phyloP scores from a whole-genome alignment of 2,113 vertebrate species.

The Puma concolor region DNA sequence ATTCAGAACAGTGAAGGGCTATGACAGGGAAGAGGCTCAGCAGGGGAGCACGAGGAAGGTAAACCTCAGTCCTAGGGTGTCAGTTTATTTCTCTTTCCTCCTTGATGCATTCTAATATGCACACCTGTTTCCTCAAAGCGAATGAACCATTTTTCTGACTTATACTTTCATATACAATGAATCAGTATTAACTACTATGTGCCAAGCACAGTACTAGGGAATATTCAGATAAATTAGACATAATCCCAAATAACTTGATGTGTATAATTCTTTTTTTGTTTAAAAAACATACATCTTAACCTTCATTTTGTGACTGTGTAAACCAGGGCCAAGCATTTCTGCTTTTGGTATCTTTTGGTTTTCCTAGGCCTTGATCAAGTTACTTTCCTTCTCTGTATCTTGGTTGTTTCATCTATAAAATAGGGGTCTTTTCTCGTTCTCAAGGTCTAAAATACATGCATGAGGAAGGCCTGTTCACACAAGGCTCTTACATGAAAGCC shows the following conservation, averaged over 20 bases:
- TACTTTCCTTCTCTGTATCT: slow-evolving; percentile 5
- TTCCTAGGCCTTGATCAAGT: slow-evolving; percentile 11
- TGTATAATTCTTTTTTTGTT: neutral
- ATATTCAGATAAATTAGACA: slow-evolving; percentile 19
- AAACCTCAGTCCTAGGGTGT: neutral
- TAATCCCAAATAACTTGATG: slow-evolving; percentile 40
- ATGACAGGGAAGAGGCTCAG: neutral
- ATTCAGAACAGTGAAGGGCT: neutral
- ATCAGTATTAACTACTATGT: neutral
- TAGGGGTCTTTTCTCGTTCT: slow-evolving; percentile 33
- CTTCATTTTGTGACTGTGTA: slow-evolving; percentile 26
- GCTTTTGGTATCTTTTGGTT: slow-evolving; percentile 25
- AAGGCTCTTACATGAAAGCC: neutral
- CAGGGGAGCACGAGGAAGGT: neutral
- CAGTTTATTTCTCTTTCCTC: neutral
- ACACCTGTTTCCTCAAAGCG: neutral
- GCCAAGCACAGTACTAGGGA: neutral
- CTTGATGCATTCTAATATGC: neutral
- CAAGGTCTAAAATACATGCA: neutral
- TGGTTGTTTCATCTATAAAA: slow-evolving; percentile 22
- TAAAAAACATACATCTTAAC: neutral
- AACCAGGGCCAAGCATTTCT: slow-evolving; percentile 4
- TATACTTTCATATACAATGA: slow-evolving; percentile 25
- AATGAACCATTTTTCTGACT: slow-evolving; percentile 30
- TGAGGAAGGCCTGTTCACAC: slow-evolving; percentile 26